Evolutionary conservation across 1,140 invertebrate species (phyloP).

Genomic region (Zaprionus nigranus): DNA sequence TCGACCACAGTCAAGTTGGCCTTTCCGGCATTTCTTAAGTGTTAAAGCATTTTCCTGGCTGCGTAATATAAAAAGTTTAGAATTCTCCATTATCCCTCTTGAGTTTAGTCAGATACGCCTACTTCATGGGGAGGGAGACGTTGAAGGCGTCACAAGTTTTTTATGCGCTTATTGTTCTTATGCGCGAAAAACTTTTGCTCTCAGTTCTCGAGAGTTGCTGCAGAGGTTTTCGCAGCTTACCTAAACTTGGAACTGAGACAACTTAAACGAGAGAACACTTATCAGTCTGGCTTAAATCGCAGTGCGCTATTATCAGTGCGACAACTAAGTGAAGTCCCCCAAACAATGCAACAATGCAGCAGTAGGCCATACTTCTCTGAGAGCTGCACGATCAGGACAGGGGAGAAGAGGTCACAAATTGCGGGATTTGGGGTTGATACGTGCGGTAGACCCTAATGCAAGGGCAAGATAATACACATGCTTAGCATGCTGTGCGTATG

Average conservation of each 20-base stretch:
- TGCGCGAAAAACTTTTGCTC: constrained; percentile 34
- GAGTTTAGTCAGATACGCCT: constrained; percentile 17
- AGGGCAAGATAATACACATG: constrained; percentile 8
- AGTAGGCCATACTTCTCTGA: not conserved
- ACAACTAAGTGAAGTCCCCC: constrained; percentile 11
- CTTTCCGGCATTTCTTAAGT: constrained; percentile 21
- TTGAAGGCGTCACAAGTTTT: not conserved
- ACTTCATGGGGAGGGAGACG: not conserved
- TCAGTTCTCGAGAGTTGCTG: constrained; percentile 7
- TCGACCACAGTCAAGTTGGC: not conserved
- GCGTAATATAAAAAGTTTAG: constrained; percentile 38
- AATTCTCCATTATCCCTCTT: constrained; percentile 11
- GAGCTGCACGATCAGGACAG: not conserved
- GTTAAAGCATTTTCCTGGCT: constrained; percentile 62
- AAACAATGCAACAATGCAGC: constrained; percentile 16
- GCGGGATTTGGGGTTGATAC: constrained; percentile 1
- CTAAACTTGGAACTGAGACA: constrained; percentile 27
- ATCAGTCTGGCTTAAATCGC: constrained; percentile 43
- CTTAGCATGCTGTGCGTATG: not conserved
- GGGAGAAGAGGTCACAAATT: not conserved
- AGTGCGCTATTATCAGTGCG: constrained; percentile 59
- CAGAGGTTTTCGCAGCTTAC: constrained; percentile 42
- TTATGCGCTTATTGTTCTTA: constrained; percentile 55
- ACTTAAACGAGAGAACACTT: constrained; percentile 18
- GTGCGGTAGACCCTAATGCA: constrained; percentile 20